A percentile compares a stretch with the other conserved stretches of the same genome.
phyloP scores from a whole-genome alignment of 2,888 invertebrate genomes.

The Metallyticus violacea region DNA sequence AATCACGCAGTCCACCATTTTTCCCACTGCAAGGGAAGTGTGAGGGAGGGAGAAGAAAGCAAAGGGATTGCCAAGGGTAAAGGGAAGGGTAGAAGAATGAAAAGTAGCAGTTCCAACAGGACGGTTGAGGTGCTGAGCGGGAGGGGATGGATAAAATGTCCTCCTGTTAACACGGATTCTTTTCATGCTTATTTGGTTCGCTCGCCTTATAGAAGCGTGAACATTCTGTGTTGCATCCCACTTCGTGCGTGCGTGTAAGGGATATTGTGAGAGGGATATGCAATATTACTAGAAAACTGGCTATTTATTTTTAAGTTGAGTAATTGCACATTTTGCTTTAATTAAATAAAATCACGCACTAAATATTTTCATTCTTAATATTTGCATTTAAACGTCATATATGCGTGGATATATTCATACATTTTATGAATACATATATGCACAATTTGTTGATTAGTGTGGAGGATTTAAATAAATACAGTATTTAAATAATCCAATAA shows the following conservation, averaged over 20 bases:
- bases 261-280: too few species aligned
- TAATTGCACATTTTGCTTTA: too few species aligned
- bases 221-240: neutral
- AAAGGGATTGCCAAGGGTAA: neutral
- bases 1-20: constrained; percentile 18
- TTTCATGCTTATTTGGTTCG: neutral
- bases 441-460: too few species aligned
- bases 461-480: too few species aligned
- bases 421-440: too few species aligned
- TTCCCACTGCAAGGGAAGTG: neutral
- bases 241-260: neutral
- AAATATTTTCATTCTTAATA: too few species aligned
- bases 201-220: neutral
- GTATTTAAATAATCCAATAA: too few species aligned
- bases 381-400: too few species aligned
- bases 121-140: neutral
- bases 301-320: too few species aligned
- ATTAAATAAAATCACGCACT: too few species aligned
- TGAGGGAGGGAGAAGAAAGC: neutral
- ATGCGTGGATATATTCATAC: too few species aligned
- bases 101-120: neutral
- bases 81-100: neutral
- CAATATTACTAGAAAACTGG: too few species aligned
- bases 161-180: neutral
- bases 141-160: neutral